phyloP scores from a whole-genome alignment of 1,140 invertebrate species.

The Atta texana region DNA sequence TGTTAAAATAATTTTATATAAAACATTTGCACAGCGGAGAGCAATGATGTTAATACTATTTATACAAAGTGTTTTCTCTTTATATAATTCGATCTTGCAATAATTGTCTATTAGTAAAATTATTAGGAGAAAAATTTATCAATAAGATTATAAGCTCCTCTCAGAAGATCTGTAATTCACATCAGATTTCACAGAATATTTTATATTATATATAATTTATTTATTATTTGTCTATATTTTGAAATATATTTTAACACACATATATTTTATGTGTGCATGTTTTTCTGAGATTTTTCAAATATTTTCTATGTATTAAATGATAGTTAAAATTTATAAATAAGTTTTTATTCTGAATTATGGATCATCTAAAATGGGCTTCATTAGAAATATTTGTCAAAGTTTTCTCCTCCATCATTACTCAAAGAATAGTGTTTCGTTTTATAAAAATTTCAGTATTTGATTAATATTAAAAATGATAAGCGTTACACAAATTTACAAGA shows the following conservation, averaged over 20 bases:
- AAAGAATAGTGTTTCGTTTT: not conserved
- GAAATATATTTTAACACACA: not conserved
- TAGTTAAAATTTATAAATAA: not conserved
- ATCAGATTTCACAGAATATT: not conserved
- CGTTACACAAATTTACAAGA: not conserved
- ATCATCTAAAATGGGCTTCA: not conserved
- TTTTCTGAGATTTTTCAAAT: not conserved
- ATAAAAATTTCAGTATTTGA: not conserved
- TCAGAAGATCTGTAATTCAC: constrained; percentile 7
- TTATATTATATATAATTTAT: not conserved
- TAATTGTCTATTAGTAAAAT: constrained; percentile 9
- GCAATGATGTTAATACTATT: not conserved
- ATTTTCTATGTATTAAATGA: not conserved
- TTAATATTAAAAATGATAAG: not conserved
- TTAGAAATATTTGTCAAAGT: not conserved
- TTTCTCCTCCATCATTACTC: constrained; percentile 15
- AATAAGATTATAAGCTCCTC: not conserved
- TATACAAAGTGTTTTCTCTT: constrained; percentile 23
- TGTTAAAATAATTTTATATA: constrained; percentile 1
- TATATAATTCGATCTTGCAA: constrained; percentile 22
- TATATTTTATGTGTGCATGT: no score
- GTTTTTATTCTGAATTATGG: not conserved
- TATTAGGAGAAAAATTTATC: constrained; percentile 25
- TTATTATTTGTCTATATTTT: not conserved
- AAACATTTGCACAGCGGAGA: not conserved